Evolutionary conservation across 2,797 vertebrate genomes (phyloP).

Genomic region (Catharus ustulatus): DNA sequence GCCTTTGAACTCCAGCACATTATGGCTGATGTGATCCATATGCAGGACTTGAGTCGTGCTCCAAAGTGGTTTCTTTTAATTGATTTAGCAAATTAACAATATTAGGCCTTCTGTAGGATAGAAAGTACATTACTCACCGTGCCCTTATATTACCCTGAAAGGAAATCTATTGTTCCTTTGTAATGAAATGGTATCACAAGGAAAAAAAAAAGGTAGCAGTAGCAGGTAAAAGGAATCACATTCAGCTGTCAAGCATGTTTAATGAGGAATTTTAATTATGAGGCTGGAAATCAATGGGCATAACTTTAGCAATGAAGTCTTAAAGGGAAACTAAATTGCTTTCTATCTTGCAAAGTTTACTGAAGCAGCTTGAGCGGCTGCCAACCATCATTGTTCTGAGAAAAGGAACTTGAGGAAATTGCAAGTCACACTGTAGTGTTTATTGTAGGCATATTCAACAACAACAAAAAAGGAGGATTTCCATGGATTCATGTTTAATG

Average conservation of each 20-base stretch:
- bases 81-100: constrained; percentile 80
- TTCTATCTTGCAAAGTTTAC: constrained; percentile 69
- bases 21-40: constrained; percentile 72
- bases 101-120: constrained; percentile 73
- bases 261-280: constrained; percentile 76
- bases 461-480: constrained; percentile 74
- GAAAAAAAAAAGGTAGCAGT: constrained; percentile 41
- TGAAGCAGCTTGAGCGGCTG: constrained; percentile 66
- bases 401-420: constrained; percentile 72
- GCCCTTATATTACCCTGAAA: constrained; percentile 71
- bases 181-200: constrained; percentile 64
- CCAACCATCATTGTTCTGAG: constrained; percentile 73
- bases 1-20: constrained; percentile 71
- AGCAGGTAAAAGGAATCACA: constrained; percentile 74
- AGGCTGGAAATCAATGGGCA: constrained; percentile 67
- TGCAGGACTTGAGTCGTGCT: constrained; percentile 46
- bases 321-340: constrained; percentile 56
- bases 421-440: constrained; percentile 70
- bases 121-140: constrained; percentile 68
- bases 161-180: constrained; percentile 78
- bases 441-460: constrained; percentile 76
- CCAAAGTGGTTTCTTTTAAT: constrained; percentile 77
- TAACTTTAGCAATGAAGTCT: constrained; percentile 65
- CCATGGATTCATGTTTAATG: constrained; percentile 76
- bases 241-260: constrained; percentile 71